Evolutionary conservation across 2,888 invertebrate genomes (phyloP), one percentile per base, ranked within the genome.

Genomic region (Marronus borbonicus): DNA sequence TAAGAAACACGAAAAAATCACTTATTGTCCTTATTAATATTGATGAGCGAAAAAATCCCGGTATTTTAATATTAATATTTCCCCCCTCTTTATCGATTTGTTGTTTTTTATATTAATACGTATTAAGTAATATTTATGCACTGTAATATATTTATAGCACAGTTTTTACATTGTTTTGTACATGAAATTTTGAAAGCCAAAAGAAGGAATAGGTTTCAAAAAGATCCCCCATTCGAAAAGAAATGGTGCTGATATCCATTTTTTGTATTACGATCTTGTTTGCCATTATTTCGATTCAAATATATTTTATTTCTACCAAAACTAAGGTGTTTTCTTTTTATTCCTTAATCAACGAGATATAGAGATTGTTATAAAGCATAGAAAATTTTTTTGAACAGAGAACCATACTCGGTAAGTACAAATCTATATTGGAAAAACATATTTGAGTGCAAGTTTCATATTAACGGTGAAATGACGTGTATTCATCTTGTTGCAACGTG

Each of bases 201-300:
- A 44, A 44, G 12, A 44, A 44, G 8, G 12, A 44, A 44, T 44
- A 8, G 8, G 2, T 44, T 44, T 44, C 12, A 39, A 50, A 14
- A 24, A 24, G 36, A 12, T 20, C 28, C 60, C 69, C 52, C 76
- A 76, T 79, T 74, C 39, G 14, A 20, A 17, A 58, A 14, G 74
- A 66, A 72, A 20, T 58, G 76, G 76, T 79, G 79, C 76, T 79
- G 55, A 69, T 17, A 70, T 65, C 39, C 36, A 60, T 36, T 36
- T 36, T 36, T 72, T 65, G 65, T 79, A 60, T 74, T 76, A 36
- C 60, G 28, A 58, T 20, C 74, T 77, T 74, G 58, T 79, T 79
- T 81, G 80, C 81, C 79, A 80, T 82, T 78, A 79, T 78, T 80
- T 78, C 79, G 79, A 76, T 82, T 80, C 81, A 82, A 80, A 81